phyloP scores from a whole-genome alignment of 2,888 invertebrate genomes.

The Pseudoips prasinana region DNA sequence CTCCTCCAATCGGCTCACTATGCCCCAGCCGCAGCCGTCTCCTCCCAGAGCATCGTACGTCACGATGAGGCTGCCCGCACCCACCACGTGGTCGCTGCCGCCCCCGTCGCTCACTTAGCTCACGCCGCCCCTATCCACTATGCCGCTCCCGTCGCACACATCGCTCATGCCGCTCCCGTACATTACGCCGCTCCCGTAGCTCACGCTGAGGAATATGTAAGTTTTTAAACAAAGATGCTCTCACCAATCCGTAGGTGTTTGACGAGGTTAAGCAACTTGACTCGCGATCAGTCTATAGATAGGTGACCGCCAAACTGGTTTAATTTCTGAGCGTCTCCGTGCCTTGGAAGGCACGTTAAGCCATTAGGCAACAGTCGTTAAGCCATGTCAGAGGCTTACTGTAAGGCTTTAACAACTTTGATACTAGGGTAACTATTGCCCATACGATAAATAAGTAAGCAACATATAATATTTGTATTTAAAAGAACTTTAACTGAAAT shows the following conservation, averaged over 20 bases:
- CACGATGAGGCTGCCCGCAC: slow-evolving; percentile 48
- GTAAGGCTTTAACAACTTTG: too few species aligned
- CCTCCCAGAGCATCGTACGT: slow-evolving; percentile 58
- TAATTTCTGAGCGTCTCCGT: too few species aligned
- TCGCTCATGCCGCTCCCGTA: slow-evolving; percentile 35
- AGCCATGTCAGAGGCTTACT: too few species aligned
- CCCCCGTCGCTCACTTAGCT: slow-evolving; percentile 31
- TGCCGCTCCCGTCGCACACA: slow-evolving; percentile 30
- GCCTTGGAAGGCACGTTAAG: too few species aligned
- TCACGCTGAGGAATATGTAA: slow-evolving; percentile 57
- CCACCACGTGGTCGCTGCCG: slow-evolving; percentile 38
- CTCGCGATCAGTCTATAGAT: too few species aligned
- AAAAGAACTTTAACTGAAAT: too few species aligned
- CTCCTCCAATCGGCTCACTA: slow-evolving; percentile 63
- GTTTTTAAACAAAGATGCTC: slow-evolving; percentile 24
- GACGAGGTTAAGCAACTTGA: too few species aligned
- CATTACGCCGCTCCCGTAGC: slow-evolving; percentile 36
- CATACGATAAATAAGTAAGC: slow-evolving; percentile 1
- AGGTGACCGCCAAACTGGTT: too few species aligned
- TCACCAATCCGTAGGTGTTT: too few species aligned
- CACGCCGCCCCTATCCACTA: slow-evolving; percentile 28
- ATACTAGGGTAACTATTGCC: too few species aligned
- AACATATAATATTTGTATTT: not conserved
- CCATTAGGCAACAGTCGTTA: too few species aligned
- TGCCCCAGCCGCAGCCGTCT: slow-evolving; percentile 62